phyloP scores from a whole-genome alignment of 2,797 vertebrate genomes.

The Pithecia hirsuta region DNA sequence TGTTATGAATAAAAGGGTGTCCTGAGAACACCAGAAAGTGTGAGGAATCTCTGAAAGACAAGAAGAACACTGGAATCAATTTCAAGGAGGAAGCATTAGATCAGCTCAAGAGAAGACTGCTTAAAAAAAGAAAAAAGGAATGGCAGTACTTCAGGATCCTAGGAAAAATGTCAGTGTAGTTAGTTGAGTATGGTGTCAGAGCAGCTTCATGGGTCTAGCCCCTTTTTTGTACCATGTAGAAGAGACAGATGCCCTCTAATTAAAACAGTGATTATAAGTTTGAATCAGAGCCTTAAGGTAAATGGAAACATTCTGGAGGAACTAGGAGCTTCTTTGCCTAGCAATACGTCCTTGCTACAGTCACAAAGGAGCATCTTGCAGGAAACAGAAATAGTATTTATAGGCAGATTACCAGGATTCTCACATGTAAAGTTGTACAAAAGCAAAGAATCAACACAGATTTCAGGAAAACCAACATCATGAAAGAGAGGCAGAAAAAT shows the following conservation, averaged over 20 bases:
- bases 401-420: not conserved
- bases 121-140: not conserved
- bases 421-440: not conserved
- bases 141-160: not conserved
- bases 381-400: not conserved
- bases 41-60: not conserved
- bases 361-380: not conserved
- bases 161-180: not conserved
- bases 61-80: not conserved
- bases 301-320: not conserved
- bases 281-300: not conserved
- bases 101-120: not conserved
- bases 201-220: not conserved
- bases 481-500: not conserved
- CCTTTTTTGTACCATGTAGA: not conserved
- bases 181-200: not conserved
- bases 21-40: not conserved
- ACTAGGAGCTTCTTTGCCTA: not conserved
- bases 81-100: not conserved
- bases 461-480: conserved; percentile 6
- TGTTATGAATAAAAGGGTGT: not conserved
- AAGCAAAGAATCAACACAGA: not conserved
- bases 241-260: not conserved
- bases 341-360: not conserved
- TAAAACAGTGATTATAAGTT: not conserved